A percentile compares a stretch with the other conserved stretches of the same genome.
These are phyloP conservation scores for Diploptera punctata DNA, from an alignment of 2,888 invertebrate genomes.

Conservation along the genomic window DNA sequence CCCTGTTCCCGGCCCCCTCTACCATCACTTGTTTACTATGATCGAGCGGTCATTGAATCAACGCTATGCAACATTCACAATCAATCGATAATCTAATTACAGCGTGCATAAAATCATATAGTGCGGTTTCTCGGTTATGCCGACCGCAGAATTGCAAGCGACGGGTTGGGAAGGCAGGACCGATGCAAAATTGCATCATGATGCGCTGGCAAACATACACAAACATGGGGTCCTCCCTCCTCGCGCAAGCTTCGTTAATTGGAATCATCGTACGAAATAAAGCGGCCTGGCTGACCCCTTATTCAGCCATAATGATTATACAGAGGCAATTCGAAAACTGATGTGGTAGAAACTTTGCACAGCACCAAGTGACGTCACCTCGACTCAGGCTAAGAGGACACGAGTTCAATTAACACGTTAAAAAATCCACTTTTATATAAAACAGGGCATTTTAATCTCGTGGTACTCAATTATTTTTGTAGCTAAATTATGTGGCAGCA, in stretches of 20 bases:
- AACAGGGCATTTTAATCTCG: no score
- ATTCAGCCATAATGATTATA: neutral
- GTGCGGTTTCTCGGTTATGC: constrained; percentile 31
- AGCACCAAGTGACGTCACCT: no score
- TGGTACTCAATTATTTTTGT: no score
- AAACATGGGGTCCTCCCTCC: neutral
- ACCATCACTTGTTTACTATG: constrained; percentile 3
- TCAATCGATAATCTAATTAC: constrained; percentile 30
- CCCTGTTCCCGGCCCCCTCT: neutral
- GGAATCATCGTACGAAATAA: constrained; percentile 25
- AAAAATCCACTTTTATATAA: no score
- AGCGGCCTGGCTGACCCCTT: neutral
- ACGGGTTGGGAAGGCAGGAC: neutral
- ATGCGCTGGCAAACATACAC: constrained; percentile 9
- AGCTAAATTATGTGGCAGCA: no score
- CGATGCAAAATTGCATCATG: constrained; percentile 23
- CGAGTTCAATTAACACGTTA: no score
- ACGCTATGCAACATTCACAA: constrained; percentile 28
- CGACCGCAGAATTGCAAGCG: constrained; percentile 21
- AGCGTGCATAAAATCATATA: constrained; percentile 29
- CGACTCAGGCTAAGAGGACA: no score
- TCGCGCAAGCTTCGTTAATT: neutral
- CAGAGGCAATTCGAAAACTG: neutral
- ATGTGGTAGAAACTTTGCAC: neutral
- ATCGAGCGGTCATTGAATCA: constrained; percentile 25